Percentiles rank a stretch among this genome's conserved stretches.
Evolutionary conservation across 2,113 vertebrate genomes (phyloP).

Genomic region (Alethe diademata): DNA sequence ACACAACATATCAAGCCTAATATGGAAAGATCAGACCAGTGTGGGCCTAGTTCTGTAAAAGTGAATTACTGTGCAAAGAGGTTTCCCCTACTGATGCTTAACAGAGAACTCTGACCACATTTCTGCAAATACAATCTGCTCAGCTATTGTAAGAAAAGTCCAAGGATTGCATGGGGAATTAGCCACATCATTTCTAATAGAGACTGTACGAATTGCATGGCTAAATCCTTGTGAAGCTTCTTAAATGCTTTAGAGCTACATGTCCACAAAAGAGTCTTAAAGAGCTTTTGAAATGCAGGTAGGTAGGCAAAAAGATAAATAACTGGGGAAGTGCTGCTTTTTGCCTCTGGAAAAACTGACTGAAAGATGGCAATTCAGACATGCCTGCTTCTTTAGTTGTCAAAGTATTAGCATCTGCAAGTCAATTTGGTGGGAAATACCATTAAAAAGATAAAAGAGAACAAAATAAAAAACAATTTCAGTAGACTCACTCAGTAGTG

Average conservation of each 20-base stretch:
- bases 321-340: not conserved
- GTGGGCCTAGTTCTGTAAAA: conserved; percentile 2
- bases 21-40: conserved; percentile 26
- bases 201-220: not conserved
- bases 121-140: conserved; percentile 22
- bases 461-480: conserved; percentile 8
- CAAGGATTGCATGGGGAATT: not conserved
- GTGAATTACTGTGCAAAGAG: not conserved
- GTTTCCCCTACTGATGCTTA: not conserved
- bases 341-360: conserved; percentile 16
- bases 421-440: conserved; percentile 2
- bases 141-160: not conserved
- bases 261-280: not conserved
- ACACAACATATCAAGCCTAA: conserved; percentile 37
- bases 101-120: not conserved
- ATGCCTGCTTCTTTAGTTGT: conserved; percentile 7
- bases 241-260: conserved; percentile 11
- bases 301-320: conserved; percentile 16
- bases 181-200: conserved; percentile 19
- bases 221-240: conserved; percentile 13
- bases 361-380: not conserved
- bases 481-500: not conserved
- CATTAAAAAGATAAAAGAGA: conserved; percentile 32
- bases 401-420: conserved; percentile 29
- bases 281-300: conserved; percentile 4